Evolutionary conservation across 2,888 invertebrate genomes (phyloP), one percentile per base, ranked within the genome.

Genomic region (Ligdia adustata): DNA sequence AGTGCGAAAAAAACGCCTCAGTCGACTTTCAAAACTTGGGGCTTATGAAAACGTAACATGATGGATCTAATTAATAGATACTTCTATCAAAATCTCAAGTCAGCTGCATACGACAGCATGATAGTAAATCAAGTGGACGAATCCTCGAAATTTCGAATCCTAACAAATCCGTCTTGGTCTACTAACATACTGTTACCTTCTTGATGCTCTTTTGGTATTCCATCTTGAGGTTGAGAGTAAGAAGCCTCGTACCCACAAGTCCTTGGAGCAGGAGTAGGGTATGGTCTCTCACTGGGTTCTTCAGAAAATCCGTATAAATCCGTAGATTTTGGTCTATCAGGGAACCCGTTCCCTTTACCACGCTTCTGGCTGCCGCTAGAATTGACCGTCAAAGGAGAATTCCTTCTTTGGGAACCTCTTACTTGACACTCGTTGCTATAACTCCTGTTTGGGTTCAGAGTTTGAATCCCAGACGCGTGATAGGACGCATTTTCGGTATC

Each of bases 151-250:
- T 95, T 94, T 53, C 96, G 92, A 84, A 97, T 97, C 60, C 97
- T 91, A 7, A 97, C 94, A 79, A 97, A 96, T 3, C 97, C 97
- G 71, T 97, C 95, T 72, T 97, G 97, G 52, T 96, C 95, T n/a
- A 97, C 96, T 55, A 97, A 86, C 96, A 97, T 96, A 60, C 96
- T 93, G 46, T 92, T 91, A 33, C 92, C 90, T 56, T 92, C 90
- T 66, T 88, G n/a, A n/a, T n/a, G 73, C 68, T 92, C 90, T 18
- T 60, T 69, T 0, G 81, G 74, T 3, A 87, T 79, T 64, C 91
- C 92, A 66, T 92, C 92, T 61, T 91, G 91, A 3, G 90, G 86
- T 69, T 93, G 84, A 74, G 86, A 65, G 87, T 93, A 85, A 72
- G 93, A 75, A 53, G 91, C 74, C 72, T 92, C 82, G 72, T 92